Base-by-base conservation (phyloP, 2,888 invertebrate genomes). In the Teinopalpus imperialis region DNA sequence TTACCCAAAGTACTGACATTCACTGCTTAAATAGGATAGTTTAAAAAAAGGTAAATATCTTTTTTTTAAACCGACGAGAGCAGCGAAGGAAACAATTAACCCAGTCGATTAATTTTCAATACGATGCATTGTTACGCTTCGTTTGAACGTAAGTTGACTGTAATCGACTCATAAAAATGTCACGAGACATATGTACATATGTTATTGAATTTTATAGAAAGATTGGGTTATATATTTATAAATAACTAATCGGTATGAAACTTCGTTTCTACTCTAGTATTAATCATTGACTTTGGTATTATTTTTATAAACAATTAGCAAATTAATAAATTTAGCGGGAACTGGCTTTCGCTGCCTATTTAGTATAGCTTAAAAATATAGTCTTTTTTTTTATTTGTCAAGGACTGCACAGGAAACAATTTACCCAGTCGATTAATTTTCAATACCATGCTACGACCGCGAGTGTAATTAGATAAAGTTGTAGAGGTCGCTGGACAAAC, bases 341-440 rank as follows among this genome's bases (percentile, higher is more conserved):
- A 21, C 21, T 34, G 34, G 20, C 13, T 21, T n/a, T 10, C 7
- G 3, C 6, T 32, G 10, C 12, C 16, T n/a, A n/a, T n/a, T n/a
- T n/a, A n/a, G n/a, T n/a, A n/a, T n/a, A n/a, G n/a, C n/a, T n/a
- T n/a, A n/a, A n/a, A n/a, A n/a, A n/a, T n/a, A n/a, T n/a, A n/a
- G n/a, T n/a, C n/a, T n/a, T 34, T 20, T 34, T 21, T 31, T 32
- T 34, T 21, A 12, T 20, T 20, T 34, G 20, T 12, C 34, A 34
- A 21, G 9, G n/a, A 16, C 12, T 2, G n/a, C n/a, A 10, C 2
- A 13, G 21, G n/a, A 16, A 21, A 34, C 10, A 20, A 20, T 16
- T 21, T n/a, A 10, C 5, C 12, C 12, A 34, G 21, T 20, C 20
- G 32, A 32, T 34, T 34, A 34, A 10, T 18, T 34, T 21, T n/a